These are phyloP conservation scores for Scaptomyza cyrtandrae DNA, from an alignment of 2,888 invertebrate species.

Conservation along the genomic window DNA sequence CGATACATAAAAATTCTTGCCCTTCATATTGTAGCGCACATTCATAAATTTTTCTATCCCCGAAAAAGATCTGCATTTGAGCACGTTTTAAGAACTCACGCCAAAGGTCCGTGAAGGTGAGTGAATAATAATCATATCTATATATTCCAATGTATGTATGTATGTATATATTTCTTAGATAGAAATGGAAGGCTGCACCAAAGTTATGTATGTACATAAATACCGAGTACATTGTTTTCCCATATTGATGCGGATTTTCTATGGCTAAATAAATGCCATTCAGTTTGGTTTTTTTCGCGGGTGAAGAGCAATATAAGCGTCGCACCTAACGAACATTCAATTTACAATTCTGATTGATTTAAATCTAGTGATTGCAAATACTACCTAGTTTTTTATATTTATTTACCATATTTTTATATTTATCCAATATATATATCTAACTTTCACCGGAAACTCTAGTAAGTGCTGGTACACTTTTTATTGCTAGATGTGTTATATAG, in stretches of 20 bases:
- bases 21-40: slow-evolving; percentile 21
- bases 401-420: background rate
- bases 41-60: background rate
- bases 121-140: background rate
- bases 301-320: slow-evolving; percentile 15
- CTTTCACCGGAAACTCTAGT: background rate
- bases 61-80: background rate
- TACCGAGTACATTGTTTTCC: slow-evolving; percentile 1
- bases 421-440: background rate
- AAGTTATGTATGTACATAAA: slow-evolving; percentile 2
- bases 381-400: background rate
- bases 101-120: background rate
- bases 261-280: slow-evolving; percentile 18
- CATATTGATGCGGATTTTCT: background rate
- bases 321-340: background rate
- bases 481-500: too few species aligned
- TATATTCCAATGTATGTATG: slow-evolving; percentile 9
- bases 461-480: background rate
- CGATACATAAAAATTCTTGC: slow-evolving; percentile 1
- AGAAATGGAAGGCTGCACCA: slow-evolving; percentile 46
- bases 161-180: slow-evolving; percentile 31
- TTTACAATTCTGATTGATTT: background rate
- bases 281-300: slow-evolving; percentile 36
- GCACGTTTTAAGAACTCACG: background rate
- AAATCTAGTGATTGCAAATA: background rate